These are phyloP conservation scores for Eublepharis macularius DNA, from an alignment of 2,113 vertebrate genomes.

Conservation along the genomic window DNA sequence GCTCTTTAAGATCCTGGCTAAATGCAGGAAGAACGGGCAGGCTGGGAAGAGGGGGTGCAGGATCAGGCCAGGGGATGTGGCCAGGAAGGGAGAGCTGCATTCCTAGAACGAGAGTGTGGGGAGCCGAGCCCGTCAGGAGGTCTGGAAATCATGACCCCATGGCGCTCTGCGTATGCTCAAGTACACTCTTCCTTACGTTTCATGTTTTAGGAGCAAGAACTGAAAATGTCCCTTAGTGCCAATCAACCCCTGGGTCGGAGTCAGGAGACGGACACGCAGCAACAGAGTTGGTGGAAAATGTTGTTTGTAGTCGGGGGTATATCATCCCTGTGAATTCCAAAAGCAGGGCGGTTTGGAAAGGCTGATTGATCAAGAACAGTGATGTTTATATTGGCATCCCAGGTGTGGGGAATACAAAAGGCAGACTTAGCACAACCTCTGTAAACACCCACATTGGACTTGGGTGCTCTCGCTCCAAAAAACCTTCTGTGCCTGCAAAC, in stretches of 20 bases:
- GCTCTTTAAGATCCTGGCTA: background rate
- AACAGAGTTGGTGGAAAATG: background rate
- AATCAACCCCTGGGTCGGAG: background rate
- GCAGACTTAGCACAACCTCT: too few relatives aligned
- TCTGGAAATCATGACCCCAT: background rate
- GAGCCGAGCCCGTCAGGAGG: accelerated
- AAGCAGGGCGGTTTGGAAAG: background rate
- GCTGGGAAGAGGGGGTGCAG: background rate
- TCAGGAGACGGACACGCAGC: background rate
- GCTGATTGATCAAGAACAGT: too few relatives aligned
- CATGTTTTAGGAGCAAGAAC: too few relatives aligned
- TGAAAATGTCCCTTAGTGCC: too few relatives aligned
- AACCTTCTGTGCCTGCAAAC: too few relatives aligned
- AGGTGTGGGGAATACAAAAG: too few relatives aligned
- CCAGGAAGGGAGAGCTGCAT: background rate
- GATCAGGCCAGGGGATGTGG: too few relatives aligned
- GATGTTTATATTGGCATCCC: background rate
- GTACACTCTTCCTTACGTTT: too few relatives aligned
- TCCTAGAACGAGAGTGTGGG: background rate
- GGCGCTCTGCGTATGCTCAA: background rate
- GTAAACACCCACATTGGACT: background rate
- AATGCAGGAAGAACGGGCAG: too few relatives aligned
- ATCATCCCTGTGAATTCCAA: background rate
- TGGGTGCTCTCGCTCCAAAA: too few relatives aligned
- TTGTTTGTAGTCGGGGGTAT: background rate